Evolutionary conservation across 2,888 invertebrate genomes (phyloP).

Genomic region (Callyntrura sp.): DNA sequence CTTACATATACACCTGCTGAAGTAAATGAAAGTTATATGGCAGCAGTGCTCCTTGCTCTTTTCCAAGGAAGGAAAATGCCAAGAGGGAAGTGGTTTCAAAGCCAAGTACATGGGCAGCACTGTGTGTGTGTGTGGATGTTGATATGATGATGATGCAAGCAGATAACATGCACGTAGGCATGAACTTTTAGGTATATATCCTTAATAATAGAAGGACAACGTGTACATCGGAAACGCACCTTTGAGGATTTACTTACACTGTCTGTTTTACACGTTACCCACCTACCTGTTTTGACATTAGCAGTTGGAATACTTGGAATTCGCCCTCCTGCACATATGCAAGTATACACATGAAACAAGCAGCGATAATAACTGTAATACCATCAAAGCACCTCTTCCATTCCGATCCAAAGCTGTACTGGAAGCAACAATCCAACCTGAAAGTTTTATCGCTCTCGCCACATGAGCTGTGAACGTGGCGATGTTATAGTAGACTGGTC

Average conservation of each 20-base stretch:
- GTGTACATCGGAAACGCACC: background rate
- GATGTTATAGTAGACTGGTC: too few species aligned
- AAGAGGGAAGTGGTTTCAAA: conserved; percentile 48
- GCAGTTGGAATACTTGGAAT: too few species aligned
- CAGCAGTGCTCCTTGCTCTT: background rate
- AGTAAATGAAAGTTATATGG: conserved; percentile 6
- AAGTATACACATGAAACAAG: too few species aligned
- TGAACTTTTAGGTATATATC: too few species aligned
- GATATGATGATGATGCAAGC: background rate
- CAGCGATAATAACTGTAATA: background rate
- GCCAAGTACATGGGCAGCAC: conserved; percentile 63
- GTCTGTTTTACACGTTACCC: too few species aligned
- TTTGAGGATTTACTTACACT: background rate
- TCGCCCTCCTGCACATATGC: too few species aligned
- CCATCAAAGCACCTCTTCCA: too few species aligned
- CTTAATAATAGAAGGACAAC: too few species aligned
- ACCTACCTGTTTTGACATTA: background rate
- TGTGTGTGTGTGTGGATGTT: too few species aligned
- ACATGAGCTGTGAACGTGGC: too few species aligned
- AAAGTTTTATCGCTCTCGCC: background rate
- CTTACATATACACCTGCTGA: background rate
- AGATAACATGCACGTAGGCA: background rate
- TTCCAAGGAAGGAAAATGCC: conserved; percentile 25
- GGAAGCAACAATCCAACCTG: conserved; percentile 10
- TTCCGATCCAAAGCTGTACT: too few species aligned